These are phyloP conservation scores for Metellina segmentata DNA, from an alignment of 2,888 invertebrate species.

Conservation along the genomic window DNA sequence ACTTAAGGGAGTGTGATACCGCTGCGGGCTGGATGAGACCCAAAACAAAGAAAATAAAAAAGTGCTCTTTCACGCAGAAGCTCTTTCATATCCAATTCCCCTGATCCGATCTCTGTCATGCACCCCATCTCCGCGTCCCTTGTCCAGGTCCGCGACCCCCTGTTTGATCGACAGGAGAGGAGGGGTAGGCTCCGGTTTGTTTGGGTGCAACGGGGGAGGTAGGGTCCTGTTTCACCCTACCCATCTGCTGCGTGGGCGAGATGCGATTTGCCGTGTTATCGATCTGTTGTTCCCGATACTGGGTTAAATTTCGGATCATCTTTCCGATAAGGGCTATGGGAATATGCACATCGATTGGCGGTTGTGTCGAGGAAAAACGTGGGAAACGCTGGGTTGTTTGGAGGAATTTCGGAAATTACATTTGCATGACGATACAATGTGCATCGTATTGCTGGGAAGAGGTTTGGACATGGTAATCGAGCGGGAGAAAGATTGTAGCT, in stretches of 20 bases:
- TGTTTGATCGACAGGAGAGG: conserved; percentile 15
- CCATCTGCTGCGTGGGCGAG: conserved; percentile 10
- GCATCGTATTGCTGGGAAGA: not conserved
- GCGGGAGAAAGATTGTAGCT: not conserved
- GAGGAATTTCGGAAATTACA: not conserved
- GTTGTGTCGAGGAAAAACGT: not conserved
- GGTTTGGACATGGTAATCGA: not conserved
- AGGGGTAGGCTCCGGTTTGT: not conserved
- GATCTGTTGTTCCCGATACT: conserved; percentile 12
- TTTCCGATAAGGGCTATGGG: not conserved
- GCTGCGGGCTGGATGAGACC: not conserved
- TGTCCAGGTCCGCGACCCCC: conserved; percentile 22
- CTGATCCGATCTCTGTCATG: conserved; percentile 40
- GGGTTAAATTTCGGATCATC: not conserved
- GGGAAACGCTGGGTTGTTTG: not conserved
- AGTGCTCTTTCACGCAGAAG: conserved; percentile 14
- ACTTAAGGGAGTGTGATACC: conserved; percentile 37
- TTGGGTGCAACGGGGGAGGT: not conserved
- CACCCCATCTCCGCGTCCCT: not conserved
- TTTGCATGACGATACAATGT: not conserved
- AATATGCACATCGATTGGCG: not conserved
- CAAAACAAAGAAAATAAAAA: conserved; percentile 6
- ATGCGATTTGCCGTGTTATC: not conserved
- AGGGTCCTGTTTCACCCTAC: conserved; percentile 2
- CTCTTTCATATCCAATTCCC: conserved; percentile 55